Conservation (phyloP, 1,140 invertebrate genomes). For the Sycophila sp. region DNA sequence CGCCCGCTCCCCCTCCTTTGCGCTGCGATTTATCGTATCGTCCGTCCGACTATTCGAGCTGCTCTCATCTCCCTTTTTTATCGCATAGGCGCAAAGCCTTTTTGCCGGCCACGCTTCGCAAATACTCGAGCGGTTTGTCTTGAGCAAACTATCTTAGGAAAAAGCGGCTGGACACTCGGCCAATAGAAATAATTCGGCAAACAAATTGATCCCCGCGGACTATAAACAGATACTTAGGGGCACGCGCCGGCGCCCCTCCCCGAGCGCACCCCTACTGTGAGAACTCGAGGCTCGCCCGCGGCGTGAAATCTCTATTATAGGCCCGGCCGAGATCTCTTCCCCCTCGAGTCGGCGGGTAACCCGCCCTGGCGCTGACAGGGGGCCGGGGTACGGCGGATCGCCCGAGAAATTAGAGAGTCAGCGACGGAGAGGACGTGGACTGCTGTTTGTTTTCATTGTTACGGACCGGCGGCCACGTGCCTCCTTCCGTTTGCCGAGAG, state of each 20-base stretch:
- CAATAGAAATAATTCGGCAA: constrained; percentile 64
- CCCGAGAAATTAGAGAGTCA: constrained; percentile 31
- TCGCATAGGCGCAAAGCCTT: not conserved
- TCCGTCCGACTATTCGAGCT: too few species aligned
- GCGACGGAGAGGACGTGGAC: not conserved
- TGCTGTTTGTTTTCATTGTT: not conserved
- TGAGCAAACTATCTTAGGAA: not conserved
- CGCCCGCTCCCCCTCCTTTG: not conserved
- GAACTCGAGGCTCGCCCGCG: constrained; percentile 58
- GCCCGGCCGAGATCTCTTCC: too few species aligned
- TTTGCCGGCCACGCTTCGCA: too few species aligned
- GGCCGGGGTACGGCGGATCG: constrained; percentile 9
- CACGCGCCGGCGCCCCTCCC: constrained; percentile 45
- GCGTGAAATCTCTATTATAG: constrained; percentile 64
- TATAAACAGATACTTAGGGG: constrained; percentile 65
- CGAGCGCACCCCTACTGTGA: constrained; percentile 58
- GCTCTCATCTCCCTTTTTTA: not conserved
- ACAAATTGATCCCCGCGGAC: constrained; percentile 62
- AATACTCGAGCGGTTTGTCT: too few species aligned
- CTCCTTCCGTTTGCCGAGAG: too few species aligned
- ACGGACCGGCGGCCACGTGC: too few species aligned
- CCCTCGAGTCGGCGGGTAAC: not conserved
- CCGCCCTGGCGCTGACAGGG: constrained; percentile 22
- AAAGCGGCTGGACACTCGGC: constrained; percentile 49
- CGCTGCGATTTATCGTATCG: too few species aligned